Conservation (phyloP, 2,113 vertebrate genomes). For the Antigone vipio region DNA sequence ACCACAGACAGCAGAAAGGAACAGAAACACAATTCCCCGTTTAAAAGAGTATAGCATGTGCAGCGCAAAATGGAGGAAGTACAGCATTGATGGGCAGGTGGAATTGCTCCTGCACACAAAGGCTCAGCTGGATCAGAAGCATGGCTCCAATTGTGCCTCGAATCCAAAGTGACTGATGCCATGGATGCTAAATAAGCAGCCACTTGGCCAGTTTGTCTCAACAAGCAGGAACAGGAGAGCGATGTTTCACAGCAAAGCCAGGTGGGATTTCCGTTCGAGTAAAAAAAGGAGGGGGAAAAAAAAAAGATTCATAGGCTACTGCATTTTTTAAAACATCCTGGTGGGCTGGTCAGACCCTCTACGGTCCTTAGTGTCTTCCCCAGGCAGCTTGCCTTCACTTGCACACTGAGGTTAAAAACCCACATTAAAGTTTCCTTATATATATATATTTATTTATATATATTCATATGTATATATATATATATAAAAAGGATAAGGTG, state of each 20-base stretch:
- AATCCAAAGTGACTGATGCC: not conserved
- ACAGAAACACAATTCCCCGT: conserved; percentile 40
- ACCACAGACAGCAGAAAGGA: conserved; percentile 51
- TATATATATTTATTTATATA: conserved; percentile 58
- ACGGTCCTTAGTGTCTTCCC: not conserved
- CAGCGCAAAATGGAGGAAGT: not conserved
- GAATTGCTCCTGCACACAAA: not conserved
- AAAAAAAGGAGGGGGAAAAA: not conserved
- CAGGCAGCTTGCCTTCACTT: conserved; percentile 30
- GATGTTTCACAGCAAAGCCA: conserved; percentile 57
- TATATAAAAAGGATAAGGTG: conserved; percentile 49
- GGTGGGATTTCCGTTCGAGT: not conserved
- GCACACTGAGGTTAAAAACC: conserved; percentile 53
- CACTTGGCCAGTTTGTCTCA: conserved; percentile 27
- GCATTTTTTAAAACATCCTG: not conserved
- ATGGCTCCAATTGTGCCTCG: not conserved
- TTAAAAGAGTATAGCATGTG: conserved; percentile 26
- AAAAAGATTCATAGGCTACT: not conserved
- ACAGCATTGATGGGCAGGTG: not conserved
- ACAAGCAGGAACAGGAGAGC: conserved; percentile 15
- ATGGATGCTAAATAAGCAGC: not conserved
- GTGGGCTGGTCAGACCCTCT: conserved; percentile 35
- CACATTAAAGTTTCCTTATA: conserved; percentile 40
- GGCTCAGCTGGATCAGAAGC: not conserved
- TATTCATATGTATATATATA: conserved; percentile 49